Conservation (phyloP, 2,113 vertebrate species). For the Cyanocitta stelleri region DNA sequence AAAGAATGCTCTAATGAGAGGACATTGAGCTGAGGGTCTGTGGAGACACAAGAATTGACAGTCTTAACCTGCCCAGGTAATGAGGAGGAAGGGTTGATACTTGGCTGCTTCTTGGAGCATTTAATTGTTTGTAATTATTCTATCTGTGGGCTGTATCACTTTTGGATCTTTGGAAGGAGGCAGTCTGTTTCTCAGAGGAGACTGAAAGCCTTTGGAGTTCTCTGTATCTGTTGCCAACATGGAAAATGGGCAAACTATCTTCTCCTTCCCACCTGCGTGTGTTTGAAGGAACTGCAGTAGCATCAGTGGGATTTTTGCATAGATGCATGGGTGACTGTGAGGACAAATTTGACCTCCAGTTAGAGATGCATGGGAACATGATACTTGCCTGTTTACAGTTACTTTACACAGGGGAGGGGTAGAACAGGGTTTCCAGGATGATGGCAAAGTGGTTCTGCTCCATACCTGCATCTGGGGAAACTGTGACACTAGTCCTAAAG, state of each 20-base stretch:
- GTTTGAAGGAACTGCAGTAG: not conserved
- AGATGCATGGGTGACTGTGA: not conserved
- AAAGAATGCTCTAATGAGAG: not conserved
- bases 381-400: not conserved
- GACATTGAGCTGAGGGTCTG: not conserved
- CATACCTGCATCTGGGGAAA: not conserved
- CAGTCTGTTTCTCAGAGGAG: not conserved
- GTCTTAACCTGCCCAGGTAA: not conserved
- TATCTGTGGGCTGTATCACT: not conserved
- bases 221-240: not conserved
- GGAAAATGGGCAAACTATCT: not conserved
- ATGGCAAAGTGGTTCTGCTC: not conserved
- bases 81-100: not conserved
- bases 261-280: not conserved
- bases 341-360: not conserved
- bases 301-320: not conserved
- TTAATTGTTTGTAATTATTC: not conserved
- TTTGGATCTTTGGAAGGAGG: not conserved
- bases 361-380: not conserved
- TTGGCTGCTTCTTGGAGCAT: not conserved
- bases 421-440: not conserved
- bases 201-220: not conserved
- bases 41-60: not conserved
- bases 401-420: not conserved
- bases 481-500: not conserved